Percentiles rank a stretch among this genome's conserved stretches.
Evolutionary conservation across 2,888 invertebrate species (phyloP).

Genomic region (Sepiola atlantica): DNA sequence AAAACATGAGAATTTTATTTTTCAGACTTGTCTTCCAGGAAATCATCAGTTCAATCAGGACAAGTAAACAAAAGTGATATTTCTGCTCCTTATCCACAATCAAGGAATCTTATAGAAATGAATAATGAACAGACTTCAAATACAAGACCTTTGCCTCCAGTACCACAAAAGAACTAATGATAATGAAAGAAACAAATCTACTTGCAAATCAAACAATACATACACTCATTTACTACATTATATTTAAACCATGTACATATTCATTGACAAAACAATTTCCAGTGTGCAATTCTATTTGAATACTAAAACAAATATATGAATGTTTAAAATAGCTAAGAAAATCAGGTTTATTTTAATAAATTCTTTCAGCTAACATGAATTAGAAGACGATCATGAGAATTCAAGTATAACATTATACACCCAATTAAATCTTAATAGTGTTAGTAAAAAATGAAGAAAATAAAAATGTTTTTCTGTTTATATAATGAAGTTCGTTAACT

Average conservation of each 20-base stretch:
- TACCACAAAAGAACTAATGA: neutral
- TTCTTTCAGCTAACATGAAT: no score
- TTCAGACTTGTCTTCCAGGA: neutral
- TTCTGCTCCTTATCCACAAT: neutral
- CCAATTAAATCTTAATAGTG: no score
- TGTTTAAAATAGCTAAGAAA: no score
- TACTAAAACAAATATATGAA: no score
- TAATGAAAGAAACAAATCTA: neutral
- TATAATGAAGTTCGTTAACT: no score
- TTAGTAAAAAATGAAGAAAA: no score
- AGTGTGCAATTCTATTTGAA: neutral
- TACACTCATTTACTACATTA: neutral
- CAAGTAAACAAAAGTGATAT: neutral
- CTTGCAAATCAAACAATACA: neutral
- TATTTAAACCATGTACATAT: neutral
- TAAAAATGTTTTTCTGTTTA: no score
- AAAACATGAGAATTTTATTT: neutral
- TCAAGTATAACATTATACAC: no score
- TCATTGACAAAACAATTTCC: neutral
- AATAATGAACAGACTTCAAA: neutral
- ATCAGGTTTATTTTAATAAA: no score
- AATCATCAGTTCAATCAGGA: neutral
- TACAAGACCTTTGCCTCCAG: neutral
- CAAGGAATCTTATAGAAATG: neutral
- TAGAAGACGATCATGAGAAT: no score